These are phyloP conservation scores for Crotalus viridis DNA, from an alignment of 2,113 vertebrate species.

Conservation along the genomic window DNA sequence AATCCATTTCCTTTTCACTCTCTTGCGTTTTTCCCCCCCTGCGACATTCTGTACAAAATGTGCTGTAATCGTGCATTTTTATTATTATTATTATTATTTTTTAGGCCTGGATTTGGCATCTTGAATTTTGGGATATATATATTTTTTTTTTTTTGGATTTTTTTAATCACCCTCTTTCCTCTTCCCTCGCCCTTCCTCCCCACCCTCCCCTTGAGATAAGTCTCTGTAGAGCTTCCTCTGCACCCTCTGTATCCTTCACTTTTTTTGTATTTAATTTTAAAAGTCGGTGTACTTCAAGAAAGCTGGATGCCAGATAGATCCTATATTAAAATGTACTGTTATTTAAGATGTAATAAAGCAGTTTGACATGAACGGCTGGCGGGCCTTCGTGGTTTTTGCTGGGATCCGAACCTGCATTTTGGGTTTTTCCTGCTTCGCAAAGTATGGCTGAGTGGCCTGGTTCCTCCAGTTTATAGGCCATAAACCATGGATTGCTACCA, in stretches of 20 bases:
- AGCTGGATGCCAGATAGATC: conserved; percentile 99
- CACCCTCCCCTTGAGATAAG: conserved; percentile 83
- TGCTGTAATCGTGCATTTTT: conserved; percentile 89
- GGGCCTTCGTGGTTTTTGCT: conserved; percentile 50
- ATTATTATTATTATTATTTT: not conserved
- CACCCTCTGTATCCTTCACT: conserved; percentile 82
- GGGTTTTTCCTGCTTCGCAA: not conserved
- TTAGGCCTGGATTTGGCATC: conserved; percentile 88
- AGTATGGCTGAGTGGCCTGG: not conserved
- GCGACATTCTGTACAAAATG: conserved; percentile 90
- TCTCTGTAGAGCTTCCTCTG: conserved; percentile 83
- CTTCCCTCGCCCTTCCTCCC: conserved; percentile 72
- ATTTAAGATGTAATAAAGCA: conserved; percentile 99
- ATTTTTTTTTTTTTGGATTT: not conserved
- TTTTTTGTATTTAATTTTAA: conserved; percentile 99
- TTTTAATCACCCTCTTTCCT: conserved; percentile 31
- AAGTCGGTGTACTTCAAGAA: conserved; percentile 98
- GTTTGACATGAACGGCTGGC: conserved; percentile 90
- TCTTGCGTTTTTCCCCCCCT: conserved; percentile 12
- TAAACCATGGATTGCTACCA: not conserved
- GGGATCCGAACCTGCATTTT: not conserved
- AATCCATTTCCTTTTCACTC: conserved; percentile 70
- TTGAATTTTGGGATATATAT: conserved; percentile 61
- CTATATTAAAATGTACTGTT: conserved; percentile 99
- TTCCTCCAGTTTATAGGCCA: not conserved